phyloP scores from a whole-genome alignment of 2,888 invertebrate genomes.

The Lasioglossum calceatum region DNA sequence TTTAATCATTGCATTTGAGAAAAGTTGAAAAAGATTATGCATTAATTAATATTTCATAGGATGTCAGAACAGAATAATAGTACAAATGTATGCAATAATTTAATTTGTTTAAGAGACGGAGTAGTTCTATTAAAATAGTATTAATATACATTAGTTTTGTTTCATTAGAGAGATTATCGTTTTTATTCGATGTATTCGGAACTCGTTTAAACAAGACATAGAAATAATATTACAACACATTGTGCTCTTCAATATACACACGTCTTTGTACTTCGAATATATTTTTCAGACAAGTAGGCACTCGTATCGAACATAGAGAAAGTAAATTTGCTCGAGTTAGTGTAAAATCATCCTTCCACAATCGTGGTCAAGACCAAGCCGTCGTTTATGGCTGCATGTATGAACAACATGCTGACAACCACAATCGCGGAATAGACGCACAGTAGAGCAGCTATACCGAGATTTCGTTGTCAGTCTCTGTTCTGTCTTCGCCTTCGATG shows the following conservation, averaged over 20 bases:
- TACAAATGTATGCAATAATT: constrained; percentile 16
- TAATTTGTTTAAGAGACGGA: background rate
- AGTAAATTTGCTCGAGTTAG: constrained; percentile 12
- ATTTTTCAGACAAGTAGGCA: background rate
- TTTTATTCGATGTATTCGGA: constrained; percentile 1
- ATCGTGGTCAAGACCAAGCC: constrained; percentile 84
- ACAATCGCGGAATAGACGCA: constrained; percentile 86
- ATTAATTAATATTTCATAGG: background rate
- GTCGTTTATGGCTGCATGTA: constrained; percentile 86
- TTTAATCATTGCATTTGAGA: background rate
- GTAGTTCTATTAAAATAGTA: constrained; percentile 28
- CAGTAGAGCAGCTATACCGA: constrained; percentile 86
- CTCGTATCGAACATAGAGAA: background rate
- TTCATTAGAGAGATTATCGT: background rate
- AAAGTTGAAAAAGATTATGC: background rate
- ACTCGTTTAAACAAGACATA: background rate
- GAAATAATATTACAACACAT: background rate
- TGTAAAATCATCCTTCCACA: constrained; percentile 7
- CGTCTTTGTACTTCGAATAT: constrained; percentile 19
- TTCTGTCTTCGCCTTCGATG: constrained; percentile 77
- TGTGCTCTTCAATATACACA: constrained; percentile 14
- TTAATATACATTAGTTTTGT: constrained; percentile 5
- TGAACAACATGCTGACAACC: constrained; percentile 86
- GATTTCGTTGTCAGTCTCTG: constrained; percentile 86
- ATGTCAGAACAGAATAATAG: background rate